phyloP scores from a whole-genome alignment of 35 echinoderm and acorn worm genomes.

The Chiridota heheva region DNA sequence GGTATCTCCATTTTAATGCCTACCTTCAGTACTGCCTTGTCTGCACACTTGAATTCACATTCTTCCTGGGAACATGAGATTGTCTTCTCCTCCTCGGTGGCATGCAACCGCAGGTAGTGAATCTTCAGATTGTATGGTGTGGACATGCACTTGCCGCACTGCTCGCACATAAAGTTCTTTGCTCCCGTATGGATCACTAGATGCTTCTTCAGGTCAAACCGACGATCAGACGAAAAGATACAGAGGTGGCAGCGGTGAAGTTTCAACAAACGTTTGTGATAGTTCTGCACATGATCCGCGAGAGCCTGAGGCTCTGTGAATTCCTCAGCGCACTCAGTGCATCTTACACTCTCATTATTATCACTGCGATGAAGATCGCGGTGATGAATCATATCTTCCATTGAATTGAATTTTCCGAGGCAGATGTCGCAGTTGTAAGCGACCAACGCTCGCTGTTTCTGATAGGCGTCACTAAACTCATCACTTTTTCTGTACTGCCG shows the following conservation, averaged over 20 bases:
- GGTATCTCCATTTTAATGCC: too few relatives aligned
- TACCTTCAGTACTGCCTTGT: slow-evolving; percentile 86
- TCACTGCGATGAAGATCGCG: slow-evolving; percentile 10
- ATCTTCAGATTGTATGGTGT: slow-evolving; percentile 86
- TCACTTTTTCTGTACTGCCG: slow-evolving; percentile 8
- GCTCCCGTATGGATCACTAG: slow-evolving; percentile 60
- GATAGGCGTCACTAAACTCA: slow-evolving; percentile 29
- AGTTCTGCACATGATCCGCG: slow-evolving; percentile 55
- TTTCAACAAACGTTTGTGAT: slow-evolving; percentile 68
- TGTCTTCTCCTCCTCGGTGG: slow-evolving; percentile 72
- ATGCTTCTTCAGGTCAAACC: slow-evolving; percentile 83
- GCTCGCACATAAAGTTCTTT: slow-evolving; percentile 79
- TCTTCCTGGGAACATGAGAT: slow-evolving; percentile 44
- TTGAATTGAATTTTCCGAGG: slow-evolving; percentile 54
- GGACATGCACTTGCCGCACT: slow-evolving; percentile 78
- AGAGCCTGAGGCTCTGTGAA: slow-evolving; percentile 32
- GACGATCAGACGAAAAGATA: slow-evolving; percentile 67
- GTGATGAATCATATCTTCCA: slow-evolving; percentile 56
- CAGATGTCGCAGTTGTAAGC: slow-evolving; percentile 70
- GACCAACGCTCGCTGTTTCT: slow-evolving; percentile 43
- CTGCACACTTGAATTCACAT: slow-evolving; percentile 76
- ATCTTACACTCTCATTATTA: slow-evolving; percentile 59
- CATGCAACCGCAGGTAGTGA: slow-evolving; percentile 71
- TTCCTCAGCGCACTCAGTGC: slow-evolving; percentile 67
- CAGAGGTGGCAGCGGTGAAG: slow-evolving; percentile 75